Base-by-base conservation (phyloP, 1,140 invertebrate genomes). In the Drosophila murphyi region DNA sequence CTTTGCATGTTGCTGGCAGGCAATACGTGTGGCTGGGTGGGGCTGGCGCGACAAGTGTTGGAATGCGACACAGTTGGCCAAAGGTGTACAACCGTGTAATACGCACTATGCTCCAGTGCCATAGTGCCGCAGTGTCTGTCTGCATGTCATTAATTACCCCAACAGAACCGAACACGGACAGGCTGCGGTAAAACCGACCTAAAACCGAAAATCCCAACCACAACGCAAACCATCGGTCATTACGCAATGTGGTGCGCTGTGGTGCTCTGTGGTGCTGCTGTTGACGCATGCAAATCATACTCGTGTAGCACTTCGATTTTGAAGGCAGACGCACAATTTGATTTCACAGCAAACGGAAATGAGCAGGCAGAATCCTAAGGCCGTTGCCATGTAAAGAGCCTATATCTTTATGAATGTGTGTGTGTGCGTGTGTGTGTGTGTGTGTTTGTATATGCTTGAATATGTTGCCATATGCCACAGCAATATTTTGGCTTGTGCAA, bases 141-240 rank as follows among this genome's bases (percentile, higher is more conserved):
- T 61, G 76, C 80, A 80, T 83, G 76, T 71, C 83, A 89, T 87
- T 87, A 87, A 89, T 87, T 83, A 89, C 69, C 73, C 59, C 12
- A 43, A 62, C 41, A 51, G n/a, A 55, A 48, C 31, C 41, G 29
- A 43, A 51, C 37, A n/a, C 10, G 39, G 10, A 55, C 31, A 50
- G 29, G 52, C 41, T 61, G 64, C 48, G 76, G 82, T 73, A 77
- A 89, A 20, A 87, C 80, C 80, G 67, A 56, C 51, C 72, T 54
- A 62, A 62, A 87, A 62, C 76, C 85, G 32, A 54, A 45, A 52
- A n/a, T n/a, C 50, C 56, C 29, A 43, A 48, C 72, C 72, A 37
- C 76, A 77, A 59, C 71, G 57, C 32, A 48, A 63, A 32, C 62
- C 47, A 52, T 43, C 34, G 62, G 50, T 60, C 48, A 76, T 52